Evolutionary conservation across 2,888 invertebrate genomes (phyloP), one percentile per base, ranked within the genome.

Genomic region (Cephonodes hylas): DNA sequence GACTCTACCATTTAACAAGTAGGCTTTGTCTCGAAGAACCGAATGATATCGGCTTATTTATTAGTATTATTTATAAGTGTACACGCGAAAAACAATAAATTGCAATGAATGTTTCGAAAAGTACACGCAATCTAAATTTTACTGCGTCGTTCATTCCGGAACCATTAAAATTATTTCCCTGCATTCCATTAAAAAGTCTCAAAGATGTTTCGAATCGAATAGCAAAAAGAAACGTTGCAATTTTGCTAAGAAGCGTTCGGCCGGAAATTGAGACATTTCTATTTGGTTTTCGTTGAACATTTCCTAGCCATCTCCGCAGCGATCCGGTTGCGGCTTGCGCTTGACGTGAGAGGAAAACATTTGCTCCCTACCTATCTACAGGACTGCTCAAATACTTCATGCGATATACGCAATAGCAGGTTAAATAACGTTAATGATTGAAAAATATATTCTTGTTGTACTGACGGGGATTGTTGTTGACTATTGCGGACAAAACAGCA

Each of bases 231-330:
- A 79, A 79, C 75, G 70, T 74, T 75, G 77, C 79, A 77, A 77
- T 77, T 79, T 77, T 75, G 73, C 77, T 77, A 79, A 83, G 83
- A 79, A 85, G 77, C 80, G 76, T 79, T 79, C 77, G 79, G 72
- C 72, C 85, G 89, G 89, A 90, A 91, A 89, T 90, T 86, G 87
- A 89, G 87, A 88, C 85, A 84, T 88, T 89, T 89, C 86, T 89
- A 88, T 88, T 88, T 88, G 85, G 84, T 86, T 84, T 87, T 85
- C 86, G 83, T 83, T 86, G 75, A 83, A 80, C 79, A 81, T 85
- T 86, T 86, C 85, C 82, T 75, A 75, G 81, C 83, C 82, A 86
- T 87, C 84, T 84, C 82, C 80, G 73, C 64, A 75, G 77, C 80
- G 76, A 82, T 80, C 82, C 80, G 79, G 83, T 79, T 76, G 85